Evolutionary conservation across 2,888 invertebrate genomes (phyloP).

Genomic region (Abrostola triplasia): DNA sequence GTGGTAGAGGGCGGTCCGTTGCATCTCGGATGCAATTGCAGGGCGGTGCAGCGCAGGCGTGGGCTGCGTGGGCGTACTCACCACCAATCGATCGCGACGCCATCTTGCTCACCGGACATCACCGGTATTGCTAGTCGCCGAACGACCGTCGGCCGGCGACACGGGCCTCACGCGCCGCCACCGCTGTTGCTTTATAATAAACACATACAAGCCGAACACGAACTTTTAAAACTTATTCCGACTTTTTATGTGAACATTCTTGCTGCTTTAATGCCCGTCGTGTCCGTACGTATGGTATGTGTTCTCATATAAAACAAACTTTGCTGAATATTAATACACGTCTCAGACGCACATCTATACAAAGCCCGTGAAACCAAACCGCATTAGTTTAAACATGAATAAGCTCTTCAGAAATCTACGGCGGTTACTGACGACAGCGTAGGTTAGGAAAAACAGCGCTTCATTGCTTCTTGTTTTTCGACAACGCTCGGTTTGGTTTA

Average conservation of each 20-base stretch:
- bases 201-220: constrained; percentile 14
- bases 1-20: constrained; percentile 68
- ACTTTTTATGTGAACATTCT: constrained; percentile 33
- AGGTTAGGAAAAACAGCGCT: constrained; percentile 71
- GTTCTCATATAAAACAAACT: constrained; percentile 30
- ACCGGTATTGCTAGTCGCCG: constrained; percentile 68
- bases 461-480: constrained; percentile 65
- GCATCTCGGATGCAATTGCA: constrained; percentile 75
- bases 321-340: constrained; percentile 59
- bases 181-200: constrained; percentile 34
- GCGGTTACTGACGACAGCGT: constrained; percentile 75
- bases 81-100: constrained; percentile 83
- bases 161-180: constrained; percentile 38
- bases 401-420: constrained; percentile 81
- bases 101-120: constrained; percentile 81
- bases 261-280: constrained; percentile 12
- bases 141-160: constrained; percentile 57
- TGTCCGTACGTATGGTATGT: constrained; percentile 26
- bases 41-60: constrained; percentile 85
- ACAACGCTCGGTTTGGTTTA: constrained; percentile 58
- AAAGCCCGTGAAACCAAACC: constrained; percentile 76
- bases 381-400: constrained; percentile 83
- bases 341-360: constrained; percentile 69
- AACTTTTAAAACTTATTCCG: constrained; percentile 27
- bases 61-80: constrained; percentile 81